These are phyloP conservation scores for Hylaeus anthracinus DNA, from an alignment of 1,140 invertebrate genomes.

Conservation along the genomic window DNA sequence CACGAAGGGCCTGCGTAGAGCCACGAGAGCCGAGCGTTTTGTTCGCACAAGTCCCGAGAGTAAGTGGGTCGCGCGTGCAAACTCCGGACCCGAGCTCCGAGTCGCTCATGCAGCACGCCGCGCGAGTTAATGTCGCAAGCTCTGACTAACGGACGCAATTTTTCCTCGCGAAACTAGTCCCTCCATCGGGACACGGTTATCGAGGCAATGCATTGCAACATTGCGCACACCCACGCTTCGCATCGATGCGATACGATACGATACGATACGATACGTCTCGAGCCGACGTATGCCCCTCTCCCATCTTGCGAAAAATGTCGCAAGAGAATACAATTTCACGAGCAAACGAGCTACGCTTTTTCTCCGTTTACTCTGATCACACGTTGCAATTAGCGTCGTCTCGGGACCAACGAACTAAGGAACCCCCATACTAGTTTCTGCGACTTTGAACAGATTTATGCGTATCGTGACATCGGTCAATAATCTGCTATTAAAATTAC, in stretches of 20 bases:
- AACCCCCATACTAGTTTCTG: too few species aligned
- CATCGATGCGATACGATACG: conserved; percentile 62
- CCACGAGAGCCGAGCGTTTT: neutral
- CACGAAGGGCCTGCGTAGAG: too few species aligned
- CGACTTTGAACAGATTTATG: too few species aligned
- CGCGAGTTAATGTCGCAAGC: conserved; percentile 66
- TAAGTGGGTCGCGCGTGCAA: conserved; percentile 71
- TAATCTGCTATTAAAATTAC: too few species aligned
- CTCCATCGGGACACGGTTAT: conserved; percentile 70
- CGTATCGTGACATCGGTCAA: too few species aligned
- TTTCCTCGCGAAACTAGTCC: conserved; percentile 75
- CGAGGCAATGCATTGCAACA: conserved; percentile 73
- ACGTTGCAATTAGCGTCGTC: too few species aligned
- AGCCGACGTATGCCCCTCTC: conserved; percentile 9
- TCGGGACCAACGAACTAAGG: too few species aligned
- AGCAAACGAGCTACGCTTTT: too few species aligned
- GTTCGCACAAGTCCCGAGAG: conserved; percentile 11
- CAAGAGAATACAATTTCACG: too few species aligned
- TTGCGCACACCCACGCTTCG: conserved; percentile 73
- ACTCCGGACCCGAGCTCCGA: conserved; percentile 64
- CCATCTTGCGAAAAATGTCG: too few species aligned
- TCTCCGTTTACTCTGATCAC: too few species aligned
- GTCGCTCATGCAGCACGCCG: conserved; percentile 70
- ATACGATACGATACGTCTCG: conserved; percentile 12
- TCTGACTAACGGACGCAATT: conserved; percentile 77